Base-by-base conservation (phyloP, 2,888 invertebrate genomes). In the Drosophila neonasuta region DNA sequence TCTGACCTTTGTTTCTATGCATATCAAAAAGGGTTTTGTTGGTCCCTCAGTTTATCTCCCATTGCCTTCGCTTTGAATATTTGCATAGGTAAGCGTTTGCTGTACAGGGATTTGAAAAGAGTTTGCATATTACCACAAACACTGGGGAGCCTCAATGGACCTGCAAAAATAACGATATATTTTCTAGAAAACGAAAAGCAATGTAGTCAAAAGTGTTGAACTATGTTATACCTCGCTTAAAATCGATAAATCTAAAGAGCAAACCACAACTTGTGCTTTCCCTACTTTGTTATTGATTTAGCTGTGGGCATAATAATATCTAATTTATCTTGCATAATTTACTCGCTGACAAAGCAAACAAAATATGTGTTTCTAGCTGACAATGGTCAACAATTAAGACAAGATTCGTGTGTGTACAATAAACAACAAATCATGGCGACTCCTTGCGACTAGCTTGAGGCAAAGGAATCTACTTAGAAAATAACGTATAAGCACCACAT, bases 21-120 rank as follows among this genome's bases (percentile, higher is more conserved):
- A 63, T 50, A 34, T 34, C 39, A 54, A 49, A 63, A 49, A 59
- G 39, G 44, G 59, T 20, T 52, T 17, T 36, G 30, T 17, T 36
- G 30, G 42, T 48, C 51, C 8, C 57, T 15, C 2, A 32, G 20
- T 10, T 29, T 29, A n/a, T 15, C n/a, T 15, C n/a, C 71, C 56
- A 49, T 59, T 68, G 52, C 39, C 60, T 67, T 56, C 58, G 52
- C 52, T 51, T 51, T 44, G 30, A 54, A 62, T 67, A 81, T 80
- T 80, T 84, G 77, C 80, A 84, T 84, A 84, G 82, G 82, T 79
- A 71, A 84, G 67, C 81, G 63, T 59, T 62, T 64, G 61, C 61
- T 57, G 66, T 68, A 70, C 58, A 44, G 79, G 65, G 63, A 79
- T 70, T 65, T 64, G 45, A 62, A 67, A 46, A 60, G 50, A 68